Conservation (phyloP, 1,140 invertebrate species). For the Megalonaias nervosa region DNA sequence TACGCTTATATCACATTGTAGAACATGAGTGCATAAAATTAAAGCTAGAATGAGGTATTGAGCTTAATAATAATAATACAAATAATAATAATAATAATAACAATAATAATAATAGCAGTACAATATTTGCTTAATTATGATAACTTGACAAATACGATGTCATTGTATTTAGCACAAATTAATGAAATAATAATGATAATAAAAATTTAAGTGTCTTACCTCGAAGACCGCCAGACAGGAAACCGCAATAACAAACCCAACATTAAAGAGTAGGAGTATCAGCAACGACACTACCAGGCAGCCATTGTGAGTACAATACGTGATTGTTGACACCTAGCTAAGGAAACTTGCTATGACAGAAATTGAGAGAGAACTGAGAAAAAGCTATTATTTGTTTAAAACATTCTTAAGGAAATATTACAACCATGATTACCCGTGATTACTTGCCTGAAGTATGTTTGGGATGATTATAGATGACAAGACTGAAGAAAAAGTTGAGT, state of each 20-base stretch:
- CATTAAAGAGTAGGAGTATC: conserved; percentile 85
- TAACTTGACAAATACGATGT: not conserved
- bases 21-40: not conserved
- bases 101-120: not conserved
- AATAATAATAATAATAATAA: not conserved
- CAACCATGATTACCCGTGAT: no score
- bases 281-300: conserved; percentile 83
- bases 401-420: no score
- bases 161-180: not conserved
- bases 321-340: conserved; percentile 37
- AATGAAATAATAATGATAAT: not conserved
- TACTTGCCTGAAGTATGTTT: no score
- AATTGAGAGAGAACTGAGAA: no score
- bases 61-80: not conserved
- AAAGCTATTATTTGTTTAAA: no score
- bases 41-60: not conserved
- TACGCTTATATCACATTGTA: not conserved
- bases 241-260: conserved; percentile 85
- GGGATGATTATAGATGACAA: no score
- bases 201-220: conserved; percentile 71
- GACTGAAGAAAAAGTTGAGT: no score
- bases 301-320: conserved; percentile 69
- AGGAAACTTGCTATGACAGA: no score
- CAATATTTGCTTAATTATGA: not conserved
- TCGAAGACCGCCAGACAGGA: conserved; percentile 89